Conservation (phyloP, 2,113 vertebrate genomes). For the Sylvilagus bachmani region DNA sequence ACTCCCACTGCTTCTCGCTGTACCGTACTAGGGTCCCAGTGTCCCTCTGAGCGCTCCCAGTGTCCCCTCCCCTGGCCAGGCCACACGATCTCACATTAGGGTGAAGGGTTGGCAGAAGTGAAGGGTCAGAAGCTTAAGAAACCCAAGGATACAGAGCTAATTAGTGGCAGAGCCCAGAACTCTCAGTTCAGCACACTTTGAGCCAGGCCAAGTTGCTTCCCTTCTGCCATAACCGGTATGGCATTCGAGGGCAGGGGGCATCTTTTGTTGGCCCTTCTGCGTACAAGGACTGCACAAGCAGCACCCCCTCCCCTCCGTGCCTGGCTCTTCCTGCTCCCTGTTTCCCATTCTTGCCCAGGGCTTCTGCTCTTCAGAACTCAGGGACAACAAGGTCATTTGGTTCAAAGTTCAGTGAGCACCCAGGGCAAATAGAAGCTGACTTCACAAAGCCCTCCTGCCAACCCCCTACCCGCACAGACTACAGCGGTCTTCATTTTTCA, state of each 20-base stretch:
- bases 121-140: neutral
- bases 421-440: slow-evolving; percentile 55
- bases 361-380: slow-evolving; percentile 36
- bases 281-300: neutral
- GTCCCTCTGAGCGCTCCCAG: neutral
- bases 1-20: slow-evolving; percentile 66
- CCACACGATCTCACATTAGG: neutral
- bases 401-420: slow-evolving; percentile 54
- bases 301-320: neutral
- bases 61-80: neutral
- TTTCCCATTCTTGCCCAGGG: slow-evolving; percentile 7
- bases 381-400: slow-evolving; percentile 34
- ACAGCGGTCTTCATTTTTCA: neutral
- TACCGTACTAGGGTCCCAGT: neutral
- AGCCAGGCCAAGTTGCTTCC: neutral
- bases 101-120: slow-evolving; percentile 19
- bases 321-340: neutral
- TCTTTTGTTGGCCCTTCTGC: neutral
- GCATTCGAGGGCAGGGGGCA: neutral
- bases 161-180: neutral
- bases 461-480: neutral
- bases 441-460: neutral
- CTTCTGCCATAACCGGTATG: neutral
- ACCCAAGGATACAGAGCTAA: slow-evolving; percentile 14
- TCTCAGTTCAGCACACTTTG: neutral